Percentiles rank a stretch among this genome's conserved stretches.
Conservation (phyloP, 2,797 vertebrate genomes). For the Emys orbicularis region DNA sequence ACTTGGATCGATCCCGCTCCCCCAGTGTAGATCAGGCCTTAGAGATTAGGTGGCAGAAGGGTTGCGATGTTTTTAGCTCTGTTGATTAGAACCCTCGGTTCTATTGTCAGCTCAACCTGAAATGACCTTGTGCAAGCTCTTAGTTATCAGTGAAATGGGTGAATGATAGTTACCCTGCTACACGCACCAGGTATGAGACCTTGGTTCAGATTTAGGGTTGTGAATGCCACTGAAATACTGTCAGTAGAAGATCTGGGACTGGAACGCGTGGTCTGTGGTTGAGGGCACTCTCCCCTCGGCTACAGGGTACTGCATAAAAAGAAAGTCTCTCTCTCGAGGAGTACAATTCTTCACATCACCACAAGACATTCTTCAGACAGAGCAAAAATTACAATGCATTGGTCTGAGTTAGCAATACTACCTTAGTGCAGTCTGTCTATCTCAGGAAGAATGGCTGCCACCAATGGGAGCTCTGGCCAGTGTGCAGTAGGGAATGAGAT, state of each 20-base stretch:
- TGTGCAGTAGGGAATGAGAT: background rate
- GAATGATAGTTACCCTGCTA: background rate
- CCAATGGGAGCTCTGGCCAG: no score
- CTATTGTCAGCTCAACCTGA: background rate
- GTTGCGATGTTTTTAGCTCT: background rate
- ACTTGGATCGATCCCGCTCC: no score
- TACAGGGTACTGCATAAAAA: background rate
- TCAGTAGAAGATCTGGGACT: background rate
- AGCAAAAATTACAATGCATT: background rate
- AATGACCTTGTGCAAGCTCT: background rate
- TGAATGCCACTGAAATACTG: background rate
- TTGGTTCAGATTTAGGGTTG: background rate
- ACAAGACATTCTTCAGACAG: background rate
- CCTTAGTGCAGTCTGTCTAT: background rate
- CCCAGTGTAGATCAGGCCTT: background rate
- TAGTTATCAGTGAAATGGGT: background rate
- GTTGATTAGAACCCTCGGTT: background rate
- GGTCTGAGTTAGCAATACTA: background rate
- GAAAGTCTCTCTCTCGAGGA: background rate
- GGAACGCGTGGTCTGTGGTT: background rate
- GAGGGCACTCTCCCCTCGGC: background rate
- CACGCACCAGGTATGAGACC: background rate
- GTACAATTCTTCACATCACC: background rate
- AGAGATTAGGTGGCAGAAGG: background rate
- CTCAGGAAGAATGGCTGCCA: background rate